Base-by-base conservation (phyloP, 2,888 invertebrate species). In the Lingula anatina region DNA sequence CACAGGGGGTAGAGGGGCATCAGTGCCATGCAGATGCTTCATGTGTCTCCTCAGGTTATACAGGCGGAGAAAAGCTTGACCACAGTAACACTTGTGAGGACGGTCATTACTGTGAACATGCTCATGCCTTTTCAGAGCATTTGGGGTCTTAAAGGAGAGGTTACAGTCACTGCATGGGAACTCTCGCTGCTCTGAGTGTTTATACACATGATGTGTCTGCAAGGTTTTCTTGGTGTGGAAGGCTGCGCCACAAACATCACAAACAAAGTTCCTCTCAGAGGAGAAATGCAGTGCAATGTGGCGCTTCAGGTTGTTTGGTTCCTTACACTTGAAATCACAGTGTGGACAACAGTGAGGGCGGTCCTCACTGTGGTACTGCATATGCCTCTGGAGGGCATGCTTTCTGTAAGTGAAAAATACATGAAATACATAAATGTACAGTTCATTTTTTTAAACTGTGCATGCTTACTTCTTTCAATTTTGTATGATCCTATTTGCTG, bases 161-260 rank as follows among this genome's bases (percentile, higher is more conserved):
- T 53, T 50, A 55, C 75, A 76, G 15, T 61, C 53, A 5, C 54
- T 41, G 50, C 77, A 77, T 7, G 49, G 49, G 51, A 66, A 72
- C 7, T 59, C 54, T 5, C 75, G 52, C 4, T 59, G 62, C 15
- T 72, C 68, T 20, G 67, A 73, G 59, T 77, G 77, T 24, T 75
- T 71, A 61, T 70, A 75, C 12, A 62, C 59, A 56, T 66, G 60
- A 49, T 77, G 77, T 48, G 72, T 70, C 49, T 74, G 71, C 21
- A 77, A 64, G 1, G 74, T 73, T 44, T 68, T 69, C 48, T 72
- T 66, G 9, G 71, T 69, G 46, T 74, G 71, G 57, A 77, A 77
- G 4, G 75, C 66, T 18, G 68, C 61, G 2, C 75, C 76, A 57
- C 77, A 77, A 9, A 69, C 57, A 54, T 76, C 77, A 57, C 77